Conservation (phyloP, 2,113 vertebrate genomes). For the Labeo rohita region DNA sequence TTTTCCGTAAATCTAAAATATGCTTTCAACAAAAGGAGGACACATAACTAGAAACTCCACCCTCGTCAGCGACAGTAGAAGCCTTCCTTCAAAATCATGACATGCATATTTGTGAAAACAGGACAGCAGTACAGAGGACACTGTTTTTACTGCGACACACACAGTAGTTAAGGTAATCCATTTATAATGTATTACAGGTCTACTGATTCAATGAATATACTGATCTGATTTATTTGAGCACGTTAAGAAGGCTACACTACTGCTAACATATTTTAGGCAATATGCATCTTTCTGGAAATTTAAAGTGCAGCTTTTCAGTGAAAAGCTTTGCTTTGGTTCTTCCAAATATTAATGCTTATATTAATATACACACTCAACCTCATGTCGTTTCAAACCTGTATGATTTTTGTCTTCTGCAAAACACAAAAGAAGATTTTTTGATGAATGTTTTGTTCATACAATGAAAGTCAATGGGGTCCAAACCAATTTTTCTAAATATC, state of each 20-base stretch:
- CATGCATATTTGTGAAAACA: not conserved
- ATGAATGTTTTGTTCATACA: not conserved
- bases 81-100: not conserved
- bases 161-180: conserved; percentile 10
- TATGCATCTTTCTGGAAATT: not conserved
- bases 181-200: conserved; percentile 2
- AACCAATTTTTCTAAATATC: not conserved
- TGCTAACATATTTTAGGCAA: not conserved
- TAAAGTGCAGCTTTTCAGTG: not conserved
- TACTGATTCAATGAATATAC: not conserved
- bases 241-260: not conserved
- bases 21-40: not conserved
- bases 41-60: not conserved
- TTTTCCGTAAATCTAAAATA: not conserved
- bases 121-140: not conserved
- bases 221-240: not conserved
- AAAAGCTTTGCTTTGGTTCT: not conserved
- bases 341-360: not conserved
- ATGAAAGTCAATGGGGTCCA: not conserved
- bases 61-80: not conserved
- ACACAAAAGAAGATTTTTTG: not conserved
- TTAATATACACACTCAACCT: not conserved
- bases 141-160: not conserved
- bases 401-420: not conserved
- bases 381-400: not conserved